These are phyloP conservation scores for Aldrovandia affinis DNA, from an alignment of 2,797 vertebrate species.

Conservation along the genomic window DNA sequence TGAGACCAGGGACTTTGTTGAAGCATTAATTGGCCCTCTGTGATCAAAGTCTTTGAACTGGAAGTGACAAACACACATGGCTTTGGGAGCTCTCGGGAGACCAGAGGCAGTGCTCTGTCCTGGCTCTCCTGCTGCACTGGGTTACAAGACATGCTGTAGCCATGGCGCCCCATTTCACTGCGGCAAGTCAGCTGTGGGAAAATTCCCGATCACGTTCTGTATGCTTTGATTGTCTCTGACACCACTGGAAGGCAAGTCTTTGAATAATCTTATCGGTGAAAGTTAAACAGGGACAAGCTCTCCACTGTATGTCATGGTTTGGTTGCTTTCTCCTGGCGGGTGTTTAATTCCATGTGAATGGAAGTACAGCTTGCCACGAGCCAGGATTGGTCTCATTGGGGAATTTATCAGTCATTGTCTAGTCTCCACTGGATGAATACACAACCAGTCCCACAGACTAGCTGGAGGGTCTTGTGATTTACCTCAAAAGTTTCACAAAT, in stretches of 20 bases:
- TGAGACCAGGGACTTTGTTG: background rate
- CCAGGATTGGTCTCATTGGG: conserved; percentile 18
- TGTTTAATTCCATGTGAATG: conserved; percentile 38
- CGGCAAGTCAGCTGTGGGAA: conserved; percentile 42
- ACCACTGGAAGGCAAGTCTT: conserved; percentile 35
- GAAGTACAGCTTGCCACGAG: conserved; percentile 25
- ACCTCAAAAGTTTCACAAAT: conserved; percentile 14
- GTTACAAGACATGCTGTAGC: conserved; percentile 32
- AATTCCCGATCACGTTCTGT: conserved; percentile 21
- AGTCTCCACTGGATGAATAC: conserved; percentile 28
- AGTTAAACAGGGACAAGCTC: conserved; percentile 47
- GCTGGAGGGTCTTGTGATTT: background rate
- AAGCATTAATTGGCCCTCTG: background rate
- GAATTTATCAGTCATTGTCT: conserved; percentile 30
- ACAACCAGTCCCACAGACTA: conserved; percentile 34
- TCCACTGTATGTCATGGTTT: conserved; percentile 40
- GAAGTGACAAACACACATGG: background rate
- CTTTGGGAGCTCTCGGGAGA: background rate
- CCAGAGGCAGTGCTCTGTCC: too few relatives aligned
- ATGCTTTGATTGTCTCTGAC: conserved; percentile 39
- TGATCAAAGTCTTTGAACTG: background rate
- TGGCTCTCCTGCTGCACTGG: conserved; percentile 31
- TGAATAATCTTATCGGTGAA: conserved; percentile 41
- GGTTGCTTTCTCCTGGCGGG: conserved; percentile 39
- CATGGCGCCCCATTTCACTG: conserved; percentile 32